Percentiles rank a stretch among this genome's conserved stretches.
These are phyloP conservation scores for Volucella inanis DNA, from an alignment of 2,888 invertebrate genomes.

Conservation along the genomic window DNA sequence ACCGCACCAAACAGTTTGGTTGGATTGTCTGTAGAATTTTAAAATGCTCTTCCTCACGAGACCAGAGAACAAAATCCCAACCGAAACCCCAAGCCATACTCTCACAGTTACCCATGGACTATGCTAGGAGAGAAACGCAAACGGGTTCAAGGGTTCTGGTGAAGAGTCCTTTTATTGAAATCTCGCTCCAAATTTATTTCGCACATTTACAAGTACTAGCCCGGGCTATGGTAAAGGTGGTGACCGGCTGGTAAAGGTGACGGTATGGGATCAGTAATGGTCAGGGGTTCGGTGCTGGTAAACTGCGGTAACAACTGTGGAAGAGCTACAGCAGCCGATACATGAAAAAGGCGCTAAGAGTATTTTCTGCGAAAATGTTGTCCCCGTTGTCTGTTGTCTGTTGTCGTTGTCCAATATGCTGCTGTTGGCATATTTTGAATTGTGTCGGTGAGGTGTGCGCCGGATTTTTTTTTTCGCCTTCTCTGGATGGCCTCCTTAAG, in stretches of 20 bases:
- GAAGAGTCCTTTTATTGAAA: conserved; percentile 66
- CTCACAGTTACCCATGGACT: conserved; percentile 37
- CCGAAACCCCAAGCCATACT: conserved; percentile 9
- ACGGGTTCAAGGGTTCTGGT: background rate
- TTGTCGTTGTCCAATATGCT: conserved; percentile 68
- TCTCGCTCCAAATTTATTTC: conserved; percentile 75
- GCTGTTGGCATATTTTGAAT: conserved; percentile 74
- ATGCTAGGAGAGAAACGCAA: background rate
- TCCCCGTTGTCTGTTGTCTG: conserved; percentile 12
- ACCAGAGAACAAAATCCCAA: background rate
- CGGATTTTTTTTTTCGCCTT: conserved; percentile 7
- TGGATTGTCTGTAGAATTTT: conserved; percentile 62
- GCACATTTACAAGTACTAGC: conserved; percentile 53
- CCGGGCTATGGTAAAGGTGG: conserved; percentile 1
- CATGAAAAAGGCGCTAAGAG: conserved; percentile 75
- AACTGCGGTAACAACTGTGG: conserved; percentile 47
- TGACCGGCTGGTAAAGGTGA: conserved; percentile 50
- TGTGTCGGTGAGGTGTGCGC: conserved; percentile 67
- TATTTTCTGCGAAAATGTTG: conserved; percentile 74
- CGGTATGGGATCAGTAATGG: background rate
- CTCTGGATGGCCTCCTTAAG: conserved; percentile 13
- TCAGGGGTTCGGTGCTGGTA: no score
- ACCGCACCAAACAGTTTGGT: conserved; percentile 38
- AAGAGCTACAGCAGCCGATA: conserved; percentile 67
- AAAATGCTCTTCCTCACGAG: conserved; percentile 64